These are phyloP conservation scores for Eutrigla gurnardus DNA, from an alignment of 2,797 vertebrate genomes.

Conservation along the genomic window DNA sequence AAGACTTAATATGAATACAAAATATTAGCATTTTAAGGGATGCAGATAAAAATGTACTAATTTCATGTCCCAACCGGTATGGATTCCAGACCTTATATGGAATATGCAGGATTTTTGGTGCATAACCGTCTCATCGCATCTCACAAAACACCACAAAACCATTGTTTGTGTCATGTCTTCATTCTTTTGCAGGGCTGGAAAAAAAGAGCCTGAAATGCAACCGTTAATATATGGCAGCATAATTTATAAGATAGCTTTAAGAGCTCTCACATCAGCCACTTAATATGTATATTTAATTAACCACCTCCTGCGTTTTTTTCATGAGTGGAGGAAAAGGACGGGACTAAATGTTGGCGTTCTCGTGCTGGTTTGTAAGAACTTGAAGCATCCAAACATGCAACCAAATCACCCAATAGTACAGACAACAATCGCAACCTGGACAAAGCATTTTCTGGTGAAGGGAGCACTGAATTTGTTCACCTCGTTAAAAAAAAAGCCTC, in stretches of 20 bases:
- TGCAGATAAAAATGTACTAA: not conserved
- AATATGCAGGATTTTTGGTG: constrained; percentile 19
- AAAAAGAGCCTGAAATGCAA: constrained; percentile 29
- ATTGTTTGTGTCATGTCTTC: constrained; percentile 10
- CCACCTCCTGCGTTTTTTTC: constrained; percentile 45
- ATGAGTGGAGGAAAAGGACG: not conserved
- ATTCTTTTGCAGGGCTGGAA: constrained; percentile 8
- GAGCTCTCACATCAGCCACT: constrained; percentile 56
- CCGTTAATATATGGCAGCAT: constrained; percentile 60
- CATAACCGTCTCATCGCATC: constrained; percentile 36
- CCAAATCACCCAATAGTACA: not conserved
- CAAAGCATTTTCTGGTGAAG: constrained; percentile 9
- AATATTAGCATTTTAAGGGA: not conserved
- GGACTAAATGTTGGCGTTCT: not conserved
- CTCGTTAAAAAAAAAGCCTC: constrained; percentile 44
- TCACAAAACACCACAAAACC: not conserved
- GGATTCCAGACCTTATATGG: not conserved
- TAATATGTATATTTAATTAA: constrained; percentile 75
- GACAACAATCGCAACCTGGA: constrained; percentile 4
- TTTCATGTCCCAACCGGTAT: constrained; percentile 5
- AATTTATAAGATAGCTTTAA: constrained; percentile 68
- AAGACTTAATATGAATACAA: not conserved
- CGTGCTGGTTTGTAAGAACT: not conserved
- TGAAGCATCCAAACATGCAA: not conserved
- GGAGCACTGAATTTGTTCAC: constrained; percentile 13